Conservation (phyloP, 2,888 invertebrate species). For the Drosophila subquinaria region DNA sequence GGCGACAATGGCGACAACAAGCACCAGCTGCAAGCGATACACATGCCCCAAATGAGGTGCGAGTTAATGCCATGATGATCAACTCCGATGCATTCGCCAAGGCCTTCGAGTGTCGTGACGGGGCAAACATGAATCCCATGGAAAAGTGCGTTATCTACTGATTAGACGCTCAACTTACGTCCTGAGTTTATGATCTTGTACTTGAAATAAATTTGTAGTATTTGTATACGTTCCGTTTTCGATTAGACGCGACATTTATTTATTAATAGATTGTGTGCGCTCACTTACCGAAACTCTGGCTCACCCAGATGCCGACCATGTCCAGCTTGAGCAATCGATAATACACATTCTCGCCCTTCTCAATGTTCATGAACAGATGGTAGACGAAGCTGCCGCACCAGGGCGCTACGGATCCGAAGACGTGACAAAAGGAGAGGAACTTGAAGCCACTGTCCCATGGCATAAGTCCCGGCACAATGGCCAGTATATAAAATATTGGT, state of each 20-base stretch:
- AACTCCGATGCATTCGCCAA: slow-evolving; percentile 76
- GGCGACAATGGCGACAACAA: slow-evolving; percentile 31
- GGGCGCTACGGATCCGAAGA: slow-evolving; percentile 93
- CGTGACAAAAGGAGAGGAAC: slow-evolving; percentile 91
- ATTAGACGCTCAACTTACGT: slow-evolving; percentile 7
- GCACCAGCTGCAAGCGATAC: slow-evolving; percentile 44
- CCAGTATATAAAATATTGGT: slow-evolving; percentile 93
- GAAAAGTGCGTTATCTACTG: slow-evolving; percentile 76
- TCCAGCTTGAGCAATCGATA: slow-evolving; percentile 93
- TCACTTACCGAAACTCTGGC: slow-evolving; percentile 94
- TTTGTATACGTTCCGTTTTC: slow-evolving; percentile 29
- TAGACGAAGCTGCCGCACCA: slow-evolving; percentile 96
- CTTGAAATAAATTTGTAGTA: slow-evolving; percentile 36
- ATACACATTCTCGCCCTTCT: slow-evolving; percentile 91
- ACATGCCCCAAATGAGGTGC: slow-evolving; percentile 73
- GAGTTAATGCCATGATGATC: slow-evolving; percentile 75
- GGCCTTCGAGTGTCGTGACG: slow-evolving; percentile 71
- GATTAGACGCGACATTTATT: slow-evolving; percentile 13
- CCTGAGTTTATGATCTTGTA: slow-evolving; percentile 24
- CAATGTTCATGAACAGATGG: slow-evolving; percentile 95
- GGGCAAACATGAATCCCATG: slow-evolving; percentile 78
- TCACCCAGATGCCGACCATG: slow-evolving; percentile 97
- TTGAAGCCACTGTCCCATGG: slow-evolving; percentile 91
- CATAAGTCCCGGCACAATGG: slow-evolving; percentile 91
- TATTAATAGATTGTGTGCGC: slow-evolving; percentile 13